Evolutionary conservation across 2,797 vertebrate genomes (phyloP), one percentile per base, ranked within the genome.

Genomic region (Galaxias olidus): DNA sequence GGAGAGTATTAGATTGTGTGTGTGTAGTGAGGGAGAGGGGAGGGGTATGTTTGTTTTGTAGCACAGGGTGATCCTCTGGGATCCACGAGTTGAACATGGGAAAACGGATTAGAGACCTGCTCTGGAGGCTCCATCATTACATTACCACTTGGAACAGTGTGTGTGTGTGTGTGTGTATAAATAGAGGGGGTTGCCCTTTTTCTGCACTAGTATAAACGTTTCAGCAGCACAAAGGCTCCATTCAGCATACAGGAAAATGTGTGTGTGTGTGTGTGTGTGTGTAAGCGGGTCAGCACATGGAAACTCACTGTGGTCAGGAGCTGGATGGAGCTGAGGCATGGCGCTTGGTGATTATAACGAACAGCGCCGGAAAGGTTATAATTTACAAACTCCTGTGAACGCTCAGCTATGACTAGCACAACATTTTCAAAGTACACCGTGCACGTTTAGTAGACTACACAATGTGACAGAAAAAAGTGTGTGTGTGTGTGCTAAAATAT

Each of bases 31-130:
- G 61, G n/a, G n/a, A 18, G 47, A 46, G 51, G 66, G 65, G 51
- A 17, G 67, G 66, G 60, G 72, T 68, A 66, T 85, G 78, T 87
- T 82, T 88, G 82, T 86, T 84, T 83, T 82, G 78, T 73, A 66
- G 43, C 82, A 74, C 74, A 76, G 77, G 84, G 77, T 61, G 76
- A 79, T 80, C 84, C 85, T 78, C 53, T 77, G 79, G 79, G 83
- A 84, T 63, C 74, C 64, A 63, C 47, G 45, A 51, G 70, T 54
- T 71, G 65, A 75, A 66, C 41, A 61, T 18, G 65, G 65, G 53
- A 65, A 74, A 83, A 42, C 63, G 65, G 80, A 84, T 89, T 88
- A 81, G 67, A 80, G 82, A 75, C 45, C 74, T 72, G 60, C 73
- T 81, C 76, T 63, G 64, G 79, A 77, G 73, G 64, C 66, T 76